A percentile compares a stretch with the other conserved stretches of the same genome.
These are phyloP conservation scores for Scaptomyza pallida DNA, from an alignment of 1,140 invertebrate genomes.

Conservation along the genomic window DNA sequence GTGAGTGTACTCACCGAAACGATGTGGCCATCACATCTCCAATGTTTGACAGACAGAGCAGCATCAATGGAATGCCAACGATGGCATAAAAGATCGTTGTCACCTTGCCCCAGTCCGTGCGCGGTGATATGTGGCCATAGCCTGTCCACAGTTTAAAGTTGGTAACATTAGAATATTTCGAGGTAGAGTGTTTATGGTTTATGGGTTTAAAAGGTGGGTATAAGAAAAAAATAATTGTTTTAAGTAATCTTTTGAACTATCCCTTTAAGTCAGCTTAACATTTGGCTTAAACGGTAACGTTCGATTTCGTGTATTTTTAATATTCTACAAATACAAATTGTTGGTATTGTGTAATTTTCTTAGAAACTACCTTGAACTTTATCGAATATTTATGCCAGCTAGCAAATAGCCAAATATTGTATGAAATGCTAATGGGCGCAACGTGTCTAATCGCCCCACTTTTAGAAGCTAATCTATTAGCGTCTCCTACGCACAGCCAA, in stretches of 20 bases:
- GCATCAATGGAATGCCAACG: slow-evolving; percentile 96
- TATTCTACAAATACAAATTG: not conserved
- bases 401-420: slow-evolving; percentile 38
- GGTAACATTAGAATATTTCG: no score
- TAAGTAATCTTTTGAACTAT: no score
- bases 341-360: not conserved
- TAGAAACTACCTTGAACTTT: slow-evolving; percentile 26
- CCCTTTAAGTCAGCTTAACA: no score
- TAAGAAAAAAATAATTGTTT: no score
- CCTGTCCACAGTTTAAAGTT: slow-evolving; percentile 86
- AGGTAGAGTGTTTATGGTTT: no score
- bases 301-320: not conserved
- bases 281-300: no score
- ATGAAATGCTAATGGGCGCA: slow-evolving; percentile 51
- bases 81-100: slow-evolving; percentile 98
- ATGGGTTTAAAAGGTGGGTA: no score
- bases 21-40: slow-evolving; percentile 98
- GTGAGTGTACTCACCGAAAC: slow-evolving; percentile 88
- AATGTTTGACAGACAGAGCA: slow-evolving; percentile 96
- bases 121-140: slow-evolving; percentile 97
- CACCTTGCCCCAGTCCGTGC: slow-evolving; percentile 95
- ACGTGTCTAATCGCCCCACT: slow-evolving; percentile 48
- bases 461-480: slow-evolving; percentile 52
- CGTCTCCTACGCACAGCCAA: slow-evolving; percentile 32
- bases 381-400: slow-evolving; percentile 23